phyloP scores from a whole-genome alignment of 2,113 vertebrate species.

The Limnothrissa miodon region DNA sequence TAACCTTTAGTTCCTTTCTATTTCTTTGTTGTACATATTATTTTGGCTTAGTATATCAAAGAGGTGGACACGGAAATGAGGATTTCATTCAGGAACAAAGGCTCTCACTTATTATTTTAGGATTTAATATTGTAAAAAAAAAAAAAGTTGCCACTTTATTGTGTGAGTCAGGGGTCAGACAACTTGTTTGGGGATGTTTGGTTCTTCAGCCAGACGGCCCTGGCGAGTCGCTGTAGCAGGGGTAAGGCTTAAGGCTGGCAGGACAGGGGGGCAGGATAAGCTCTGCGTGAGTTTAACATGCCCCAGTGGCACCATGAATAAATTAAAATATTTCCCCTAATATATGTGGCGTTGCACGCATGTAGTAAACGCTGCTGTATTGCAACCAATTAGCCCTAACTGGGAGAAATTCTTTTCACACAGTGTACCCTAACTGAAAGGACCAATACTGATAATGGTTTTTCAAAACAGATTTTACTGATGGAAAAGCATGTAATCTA shows the following conservation, averaged over 20 bases:
- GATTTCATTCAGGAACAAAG: not conserved
- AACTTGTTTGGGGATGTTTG: not conserved
- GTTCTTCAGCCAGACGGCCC: not conserved
- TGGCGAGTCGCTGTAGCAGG: not conserved
- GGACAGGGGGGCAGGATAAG: slow-evolving; percentile 14
- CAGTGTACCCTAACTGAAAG: not conserved
- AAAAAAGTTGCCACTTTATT: not conserved
- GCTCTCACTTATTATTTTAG: not conserved
- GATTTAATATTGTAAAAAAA: not conserved
- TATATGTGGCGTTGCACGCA: not conserved
- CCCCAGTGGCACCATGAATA: slow-evolving; percentile 8
- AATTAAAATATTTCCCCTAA: slow-evolving; percentile 11
- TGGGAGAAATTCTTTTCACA: not conserved
- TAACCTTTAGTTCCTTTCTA: no score
- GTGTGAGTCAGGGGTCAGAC: not conserved
- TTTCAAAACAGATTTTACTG: not conserved
- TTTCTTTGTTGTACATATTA: not conserved
- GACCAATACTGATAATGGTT: not conserved
- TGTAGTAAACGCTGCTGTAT: not conserved
- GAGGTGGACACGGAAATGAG: not conserved
- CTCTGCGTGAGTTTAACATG: slow-evolving; percentile 8
- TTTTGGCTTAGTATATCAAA: not conserved
- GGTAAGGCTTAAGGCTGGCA: not conserved
- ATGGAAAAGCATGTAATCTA: not conserved
- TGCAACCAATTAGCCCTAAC: slow-evolving; percentile 2